Evolutionary conservation across 2,113 vertebrate species (phyloP).

Genomic region (Fregetta grallaria): DNA sequence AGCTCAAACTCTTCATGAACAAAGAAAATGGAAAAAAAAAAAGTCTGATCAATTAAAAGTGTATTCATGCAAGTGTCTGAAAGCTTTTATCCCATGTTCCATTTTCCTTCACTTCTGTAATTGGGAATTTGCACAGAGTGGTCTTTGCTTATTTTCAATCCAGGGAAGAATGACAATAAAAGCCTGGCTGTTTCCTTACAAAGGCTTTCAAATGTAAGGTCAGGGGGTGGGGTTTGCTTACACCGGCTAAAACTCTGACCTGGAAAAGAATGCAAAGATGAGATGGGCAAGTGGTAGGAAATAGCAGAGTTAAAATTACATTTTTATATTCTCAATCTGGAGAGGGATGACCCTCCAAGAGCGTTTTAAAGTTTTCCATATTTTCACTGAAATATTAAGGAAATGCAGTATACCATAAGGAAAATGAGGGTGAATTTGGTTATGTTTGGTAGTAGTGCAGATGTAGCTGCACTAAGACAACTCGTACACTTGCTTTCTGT

Average conservation of each 20-base stretch:
- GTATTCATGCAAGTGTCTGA: neutral
- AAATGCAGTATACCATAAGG: neutral
- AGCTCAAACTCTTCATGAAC: neutral
- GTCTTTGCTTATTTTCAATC: constrained; percentile 17
- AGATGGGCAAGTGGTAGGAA: neutral
- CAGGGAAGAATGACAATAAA: neutral
- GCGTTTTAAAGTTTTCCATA: neutral
- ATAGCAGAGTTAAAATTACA: neutral
- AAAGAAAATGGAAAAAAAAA: neutral
- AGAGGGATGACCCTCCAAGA: neutral
- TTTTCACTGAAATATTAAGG: neutral
- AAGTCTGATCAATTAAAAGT: constrained; percentile 8
- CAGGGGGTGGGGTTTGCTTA: neutral
- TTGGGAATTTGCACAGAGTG: neutral
- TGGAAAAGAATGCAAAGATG: neutral
- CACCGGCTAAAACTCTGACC: neutral
- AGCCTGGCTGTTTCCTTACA: neutral
- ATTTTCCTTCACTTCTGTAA: constrained; percentile 14
- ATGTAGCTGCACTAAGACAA: neutral
- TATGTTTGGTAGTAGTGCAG: neutral
- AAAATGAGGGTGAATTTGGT: neutral
- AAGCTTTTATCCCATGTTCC: constrained; percentile 17
- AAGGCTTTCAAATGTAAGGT: constrained; percentile 21
- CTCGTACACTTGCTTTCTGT: neutral
- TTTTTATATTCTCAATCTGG: neutral